phyloP scores from a whole-genome alignment of 2,888 invertebrate species.

The Amorpha juglandis region DNA sequence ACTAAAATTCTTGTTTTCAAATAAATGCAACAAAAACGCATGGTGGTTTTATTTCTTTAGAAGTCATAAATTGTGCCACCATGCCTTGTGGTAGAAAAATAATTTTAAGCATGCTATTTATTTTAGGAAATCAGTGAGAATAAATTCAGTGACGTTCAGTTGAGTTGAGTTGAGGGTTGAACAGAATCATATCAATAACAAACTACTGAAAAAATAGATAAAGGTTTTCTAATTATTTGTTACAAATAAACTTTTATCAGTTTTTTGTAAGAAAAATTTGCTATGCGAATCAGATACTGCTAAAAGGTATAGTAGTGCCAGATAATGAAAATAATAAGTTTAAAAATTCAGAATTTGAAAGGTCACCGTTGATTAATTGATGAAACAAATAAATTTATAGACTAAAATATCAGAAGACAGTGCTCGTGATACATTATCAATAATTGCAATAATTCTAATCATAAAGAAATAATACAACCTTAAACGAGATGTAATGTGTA shows the following conservation, averaged over 20 bases:
- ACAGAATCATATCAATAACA: neutral
- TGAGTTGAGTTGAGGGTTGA: neutral
- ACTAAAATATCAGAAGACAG: conserved; percentile 31
- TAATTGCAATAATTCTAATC: conserved; percentile 41
- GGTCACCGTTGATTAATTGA: conserved; percentile 40
- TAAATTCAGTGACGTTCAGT: conserved; percentile 27
- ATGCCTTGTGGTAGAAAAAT: neutral
- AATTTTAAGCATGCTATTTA: conserved; percentile 34
- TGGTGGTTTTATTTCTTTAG: conserved; percentile 59
- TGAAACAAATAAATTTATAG: conserved; percentile 38
- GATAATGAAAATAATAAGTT: conserved; percentile 32
- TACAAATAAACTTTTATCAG: too few relatives aligned
- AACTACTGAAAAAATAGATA: neutral
- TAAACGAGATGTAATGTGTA: too few relatives aligned
- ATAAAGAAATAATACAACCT: too few relatives aligned
- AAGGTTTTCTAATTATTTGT: neutral
- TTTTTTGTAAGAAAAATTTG: conserved; percentile 35
- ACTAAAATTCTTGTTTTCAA: conserved; percentile 31
- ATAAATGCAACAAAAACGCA: conserved; percentile 44
- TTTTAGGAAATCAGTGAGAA: conserved; percentile 46
- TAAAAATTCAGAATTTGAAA: conserved; percentile 37
- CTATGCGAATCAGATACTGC: conserved; percentile 39
- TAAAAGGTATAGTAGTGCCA: conserved; percentile 41
- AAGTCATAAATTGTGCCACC: conserved; percentile 47
- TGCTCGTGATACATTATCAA: conserved; percentile 32